Evolutionary conservation across 2,113 vertebrate genomes (phyloP).

Genomic region (Odocoileus virginianus): DNA sequence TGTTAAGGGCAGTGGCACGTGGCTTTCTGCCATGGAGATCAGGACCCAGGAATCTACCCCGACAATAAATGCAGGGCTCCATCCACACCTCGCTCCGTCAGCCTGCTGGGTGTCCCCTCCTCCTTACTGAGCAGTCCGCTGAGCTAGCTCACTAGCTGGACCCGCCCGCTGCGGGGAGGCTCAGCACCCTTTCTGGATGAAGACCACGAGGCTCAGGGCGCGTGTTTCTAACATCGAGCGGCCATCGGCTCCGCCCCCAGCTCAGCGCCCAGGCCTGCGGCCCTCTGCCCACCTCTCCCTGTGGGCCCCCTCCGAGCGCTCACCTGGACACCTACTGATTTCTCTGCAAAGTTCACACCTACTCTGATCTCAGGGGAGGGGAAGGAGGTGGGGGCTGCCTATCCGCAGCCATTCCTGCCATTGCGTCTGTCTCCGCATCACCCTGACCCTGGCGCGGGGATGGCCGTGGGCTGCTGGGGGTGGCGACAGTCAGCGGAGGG

Average conservation of each 20-base stretch:
- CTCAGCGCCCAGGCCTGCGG: no score
- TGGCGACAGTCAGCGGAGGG: background rate
- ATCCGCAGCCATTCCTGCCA: fast-evolving
- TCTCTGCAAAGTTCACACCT: background rate
- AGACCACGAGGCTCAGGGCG: fast-evolving
- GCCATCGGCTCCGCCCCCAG: background rate
- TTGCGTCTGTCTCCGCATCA: fast-evolving
- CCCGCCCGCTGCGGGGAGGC: fast-evolving
- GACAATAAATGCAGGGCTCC: fast-evolving
- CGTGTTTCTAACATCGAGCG: fast-evolving
- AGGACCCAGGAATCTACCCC: background rate
- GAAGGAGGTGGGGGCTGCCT: no score
- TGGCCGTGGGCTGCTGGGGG: fast-evolving
- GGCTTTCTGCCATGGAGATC: background rate
- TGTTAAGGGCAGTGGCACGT: background rate
- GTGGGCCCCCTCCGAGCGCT: fast-evolving
- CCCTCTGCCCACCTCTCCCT: background rate
- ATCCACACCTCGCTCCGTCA: background rate
- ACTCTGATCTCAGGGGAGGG: fast-evolving
- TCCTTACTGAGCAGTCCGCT: background rate
- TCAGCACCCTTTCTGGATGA: background rate
- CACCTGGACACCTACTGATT: fast-evolving
- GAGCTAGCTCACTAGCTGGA: fast-evolving
- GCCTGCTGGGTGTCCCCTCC: background rate
- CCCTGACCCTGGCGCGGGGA: background rate